These are phyloP conservation scores for Aramus guarauna DNA, from an alignment of 2,113 vertebrate genomes.

Conservation along the genomic window DNA sequence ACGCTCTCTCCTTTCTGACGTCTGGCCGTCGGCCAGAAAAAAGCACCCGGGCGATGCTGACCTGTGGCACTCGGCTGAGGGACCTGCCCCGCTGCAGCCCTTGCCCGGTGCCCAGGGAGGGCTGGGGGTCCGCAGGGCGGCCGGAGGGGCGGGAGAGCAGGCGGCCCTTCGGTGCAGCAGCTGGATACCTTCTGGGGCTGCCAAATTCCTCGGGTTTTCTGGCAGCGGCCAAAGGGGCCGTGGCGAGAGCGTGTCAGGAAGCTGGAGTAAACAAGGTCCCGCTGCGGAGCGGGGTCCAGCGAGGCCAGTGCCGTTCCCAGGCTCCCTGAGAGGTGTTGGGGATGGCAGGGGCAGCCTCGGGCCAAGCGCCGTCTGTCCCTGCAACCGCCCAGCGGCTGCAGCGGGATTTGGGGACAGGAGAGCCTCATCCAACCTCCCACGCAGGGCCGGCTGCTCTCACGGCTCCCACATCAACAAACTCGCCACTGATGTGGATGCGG, in stretches of 20 bases:
- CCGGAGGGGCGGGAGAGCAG: background rate
- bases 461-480: background rate
- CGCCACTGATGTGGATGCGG: accelerated
- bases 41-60: accelerated
- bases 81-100: background rate
- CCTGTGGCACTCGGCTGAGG: background rate
- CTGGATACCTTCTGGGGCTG: background rate
- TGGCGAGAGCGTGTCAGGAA: background rate
- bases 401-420: background rate
- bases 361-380: background rate
- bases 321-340: background rate
- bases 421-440: background rate
- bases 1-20: accelerated
- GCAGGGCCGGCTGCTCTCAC: accelerated
- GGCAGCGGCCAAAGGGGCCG: background rate
- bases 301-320: background rate
- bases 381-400: background rate
- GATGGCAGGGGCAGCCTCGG: background rate
- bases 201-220: constrained; percentile 12
- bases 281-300: background rate
- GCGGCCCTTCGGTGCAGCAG: background rate
- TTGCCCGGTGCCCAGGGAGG: background rate
- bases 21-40: background rate
- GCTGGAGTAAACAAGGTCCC: background rate
- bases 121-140: background rate